Evolutionary conservation across 2,888 invertebrate genomes (phyloP), one percentile per base, ranked within the genome.

Genomic region (Drosophila koepferae): DNA sequence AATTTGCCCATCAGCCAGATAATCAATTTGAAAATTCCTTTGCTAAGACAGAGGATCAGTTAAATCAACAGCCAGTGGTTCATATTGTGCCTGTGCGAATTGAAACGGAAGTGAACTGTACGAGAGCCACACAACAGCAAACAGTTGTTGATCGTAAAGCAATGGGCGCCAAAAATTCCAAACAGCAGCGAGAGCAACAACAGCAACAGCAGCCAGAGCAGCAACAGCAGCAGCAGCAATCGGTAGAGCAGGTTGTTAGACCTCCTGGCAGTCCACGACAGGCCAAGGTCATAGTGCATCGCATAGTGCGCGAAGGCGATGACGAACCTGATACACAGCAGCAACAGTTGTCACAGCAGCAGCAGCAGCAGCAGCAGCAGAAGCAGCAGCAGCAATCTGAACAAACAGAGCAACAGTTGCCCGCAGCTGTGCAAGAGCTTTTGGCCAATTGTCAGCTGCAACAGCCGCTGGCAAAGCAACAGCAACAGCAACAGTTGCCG

Each of bases 241-340:
- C 51, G 3, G 23, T 23, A 4, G 23, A 54, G 18, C 58, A 63
- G 58, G 0, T 51, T 6, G 20, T 31, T 9, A 89, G 79, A 23
- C 56, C 84, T 6, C 82, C 85, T 12, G 89, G 77, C 3, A 89
- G 87, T 65, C 82, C 86, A 6, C 67, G 78, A 0, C 82, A 87
- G 62, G 81, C 78, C 20, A 92, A 85, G 75, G 90, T 92, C 55
- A 91, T 92, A 68, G 82, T 91, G 38, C 91, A 91, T 67, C 84
- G 87, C 48, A 71, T 85, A 46, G 74, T 90, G 6, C 62, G 70
- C 9, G 80, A 54, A 12, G 31, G 1, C n/a, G 9, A 61, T 16
- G 49, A 63, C 1, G 38, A 31, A 28, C 8, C 28, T 36, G 63
- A 63, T 5, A 63, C 40, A 31, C 31, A 14, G 8, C 65, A 64